Base-by-base conservation (phyloP, 2,888 invertebrate genomes). In the Ametastegia equiseti region DNA sequence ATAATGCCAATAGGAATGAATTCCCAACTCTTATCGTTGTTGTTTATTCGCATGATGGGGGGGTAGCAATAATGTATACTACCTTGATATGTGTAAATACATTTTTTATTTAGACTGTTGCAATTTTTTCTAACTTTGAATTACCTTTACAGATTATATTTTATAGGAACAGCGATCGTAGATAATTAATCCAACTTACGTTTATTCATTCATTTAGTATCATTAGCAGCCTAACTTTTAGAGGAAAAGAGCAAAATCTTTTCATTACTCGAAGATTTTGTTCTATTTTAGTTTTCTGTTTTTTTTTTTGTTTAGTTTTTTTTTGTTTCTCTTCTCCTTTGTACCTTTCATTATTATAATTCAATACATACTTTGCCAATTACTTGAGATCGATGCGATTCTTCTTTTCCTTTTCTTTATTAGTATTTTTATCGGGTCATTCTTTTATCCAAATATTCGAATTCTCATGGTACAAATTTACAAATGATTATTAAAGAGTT, bases 151-250 rank as follows among this genome's bases (percentile, higher is more conserved):
- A 84, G 82, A 83, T 83, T 83, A 84, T 82, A 86, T 82, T 79
- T 19, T 71, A 84, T 84, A 85, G 85, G 85, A 86, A 86, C 86
- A 85, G 84, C 83, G 84, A 86, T 77, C 81, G 85, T 83, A 78
- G 60, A 78, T 78, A 78, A 63, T 78, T 78, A 60, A 78, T 78
- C 60, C 42, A 45, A 60, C 45, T 23, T 60, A 78, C 60, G 60
- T 39, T 42, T 15, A 60, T 78, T 19, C 39, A 75, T 36, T 60
- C n/a, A 42, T 60, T 67, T 33, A 63, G 27, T 67, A 39, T 67
- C n/a, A 78, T 11, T 42, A 60, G 60, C 78, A 78, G 63, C 45
- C 42, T 23, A 60, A 27, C 30, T 78, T 78, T 57, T 60, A 30
- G 39, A 60, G 57, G 60, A 7, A n/a, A n/a, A 39, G 23, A 15